A percentile compares a stretch with the other conserved stretches of the same genome.
Evolutionary conservation across 2,113 vertebrate species (phyloP).

Genomic region (Dipodomys stephensi): DNA sequence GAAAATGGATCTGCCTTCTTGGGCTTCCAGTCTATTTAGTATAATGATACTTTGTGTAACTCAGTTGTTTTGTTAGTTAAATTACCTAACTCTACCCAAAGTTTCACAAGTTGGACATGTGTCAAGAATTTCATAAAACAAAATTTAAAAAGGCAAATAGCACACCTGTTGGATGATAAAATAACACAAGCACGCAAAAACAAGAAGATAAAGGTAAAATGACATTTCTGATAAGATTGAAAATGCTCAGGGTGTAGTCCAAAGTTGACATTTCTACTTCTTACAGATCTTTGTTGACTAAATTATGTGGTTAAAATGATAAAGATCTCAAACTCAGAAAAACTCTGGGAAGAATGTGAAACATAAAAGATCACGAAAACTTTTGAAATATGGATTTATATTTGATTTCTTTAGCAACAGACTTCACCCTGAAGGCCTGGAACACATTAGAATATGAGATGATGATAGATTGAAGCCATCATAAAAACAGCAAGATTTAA

Average conservation of each 20-base stretch:
- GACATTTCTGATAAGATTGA: background rate
- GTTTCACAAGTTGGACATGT: background rate
- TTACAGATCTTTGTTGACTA: background rate
- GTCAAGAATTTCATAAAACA: background rate
- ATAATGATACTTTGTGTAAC: background rate
- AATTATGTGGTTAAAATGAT: background rate
- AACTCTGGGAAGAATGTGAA: background rate
- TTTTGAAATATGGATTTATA: background rate
- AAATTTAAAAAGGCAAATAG: background rate
- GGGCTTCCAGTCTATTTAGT: background rate
- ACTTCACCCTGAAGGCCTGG: background rate
- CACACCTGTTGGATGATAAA: background rate
- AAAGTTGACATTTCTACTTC: background rate
- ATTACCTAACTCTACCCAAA: background rate
- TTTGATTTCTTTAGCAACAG: background rate
- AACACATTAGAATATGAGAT: background rate
- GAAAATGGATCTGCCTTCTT: background rate
- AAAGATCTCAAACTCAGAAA: constrained; percentile 5
- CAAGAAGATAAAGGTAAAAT: background rate
- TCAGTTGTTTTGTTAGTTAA: background rate
- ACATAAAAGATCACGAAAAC: background rate
- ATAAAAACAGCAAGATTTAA: background rate
- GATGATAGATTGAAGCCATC: background rate
- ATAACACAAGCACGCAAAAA: background rate
- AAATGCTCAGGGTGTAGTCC: too few relatives aligned